Percentiles rank a stretch among this genome's conserved stretches.
These are phyloP conservation scores for Siderastrea siderea DNA, from an alignment of 92 coral and sea anemone species.

Conservation along the genomic window DNA sequence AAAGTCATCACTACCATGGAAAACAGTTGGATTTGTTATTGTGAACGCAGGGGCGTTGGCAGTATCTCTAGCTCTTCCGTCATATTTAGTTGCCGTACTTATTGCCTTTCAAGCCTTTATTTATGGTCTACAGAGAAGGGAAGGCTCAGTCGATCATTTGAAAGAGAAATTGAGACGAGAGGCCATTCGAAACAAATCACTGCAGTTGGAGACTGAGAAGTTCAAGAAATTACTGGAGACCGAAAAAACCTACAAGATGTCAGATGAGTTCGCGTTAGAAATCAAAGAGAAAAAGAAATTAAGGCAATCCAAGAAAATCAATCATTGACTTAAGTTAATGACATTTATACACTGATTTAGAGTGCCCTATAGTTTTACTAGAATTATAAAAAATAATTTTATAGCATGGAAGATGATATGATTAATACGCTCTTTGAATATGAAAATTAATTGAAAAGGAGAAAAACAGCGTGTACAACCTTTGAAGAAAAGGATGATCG, in stretches of 20 bases:
- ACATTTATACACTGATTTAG: too few relatives aligned
- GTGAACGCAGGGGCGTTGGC: constrained; percentile 58
- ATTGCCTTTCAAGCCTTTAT: constrained; percentile 68
- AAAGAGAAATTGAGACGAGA: constrained; percentile 71
- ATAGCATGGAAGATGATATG: neutral
- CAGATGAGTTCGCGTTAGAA: constrained; percentile 83
- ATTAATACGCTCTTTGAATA: too few relatives aligned
- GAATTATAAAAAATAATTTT: neutral
- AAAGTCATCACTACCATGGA: constrained; percentile 41
- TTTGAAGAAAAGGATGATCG: too few relatives aligned
- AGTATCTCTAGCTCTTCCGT: constrained; percentile 65
- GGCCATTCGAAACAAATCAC: constrained; percentile 60
- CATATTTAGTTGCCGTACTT: constrained; percentile 70
- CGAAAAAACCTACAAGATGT: constrained; percentile 78
- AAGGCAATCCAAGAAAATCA: constrained; percentile 1
- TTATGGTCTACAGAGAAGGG: constrained; percentile 35
- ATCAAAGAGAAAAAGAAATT: constrained; percentile 54
- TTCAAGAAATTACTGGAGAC: constrained; percentile 80
- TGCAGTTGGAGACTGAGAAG: constrained; percentile 76
- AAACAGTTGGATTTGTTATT: constrained; percentile 44
- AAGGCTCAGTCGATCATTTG: constrained; percentile 50
- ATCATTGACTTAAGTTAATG: neutral
- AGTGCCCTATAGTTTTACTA: neutral
- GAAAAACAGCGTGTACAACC: too few relatives aligned
- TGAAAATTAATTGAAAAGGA: too few relatives aligned